Base-by-base conservation (phyloP, 2,113 vertebrate genomes). In the Aleadryas rufinucha region DNA sequence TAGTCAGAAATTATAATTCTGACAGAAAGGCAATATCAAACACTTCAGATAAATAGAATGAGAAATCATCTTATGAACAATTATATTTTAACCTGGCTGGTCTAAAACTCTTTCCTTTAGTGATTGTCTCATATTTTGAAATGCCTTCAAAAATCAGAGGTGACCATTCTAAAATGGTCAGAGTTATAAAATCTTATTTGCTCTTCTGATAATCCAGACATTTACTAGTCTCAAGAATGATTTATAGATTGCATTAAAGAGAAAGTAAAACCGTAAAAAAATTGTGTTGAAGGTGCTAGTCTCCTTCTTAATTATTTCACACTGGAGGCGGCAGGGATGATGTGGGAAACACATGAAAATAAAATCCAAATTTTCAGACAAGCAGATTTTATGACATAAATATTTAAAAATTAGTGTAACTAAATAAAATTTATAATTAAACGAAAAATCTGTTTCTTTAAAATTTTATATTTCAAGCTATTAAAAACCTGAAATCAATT, bases 21-120 rank as follows among this genome's bases (percentile, higher is more conserved):
- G 95, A 94, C 84, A 96, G 88, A 87, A 93, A 96, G 47, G 30
- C 84, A 77, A 59, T 94, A 90, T 42, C 45, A 86, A 95, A 84
- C 39, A 64, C 26, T 84, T 91, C 61, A 90, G 30, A 61, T 41
- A 65, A 84, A 88, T 33, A 72, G 54, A 91, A 94, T 47, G 39
- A 84, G 84, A 90, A 96, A 88, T 66, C 26, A 19, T 94, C 22
- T 70, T 83, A 81, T 30, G 54, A 56, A 74, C 50, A 93, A 84
- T 75, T 88, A 42, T 70, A 33, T 85, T 87, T 59, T 50, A 88
- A 93, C 10, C 16, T 74, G 11, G 6, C 27, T 49, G 72, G 45
- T 72, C 35, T 28, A 78, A 60, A 93, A 52, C 20, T 57, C 49
- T 74, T 93, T 88, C 35, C 56, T 56, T 86, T 88, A 68, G 22